A percentile compares a stretch with the other conserved stretches of the same genome.
phyloP scores from a whole-genome alignment of 2,113 vertebrate species.

The Tapirus terrestris region DNA sequence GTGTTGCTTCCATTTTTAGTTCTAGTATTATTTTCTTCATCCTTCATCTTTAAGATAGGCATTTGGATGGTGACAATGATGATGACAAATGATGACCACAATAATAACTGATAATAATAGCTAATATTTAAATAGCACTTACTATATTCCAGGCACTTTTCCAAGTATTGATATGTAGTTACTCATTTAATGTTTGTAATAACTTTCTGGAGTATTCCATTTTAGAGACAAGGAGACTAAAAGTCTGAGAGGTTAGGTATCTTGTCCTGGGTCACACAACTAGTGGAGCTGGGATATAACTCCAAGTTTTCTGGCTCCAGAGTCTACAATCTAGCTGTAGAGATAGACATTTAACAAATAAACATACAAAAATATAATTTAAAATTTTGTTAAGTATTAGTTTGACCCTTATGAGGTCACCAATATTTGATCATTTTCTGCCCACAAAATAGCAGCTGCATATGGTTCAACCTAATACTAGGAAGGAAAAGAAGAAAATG shows the following conservation, averaged over 20 bases:
- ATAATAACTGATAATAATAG: not conserved
- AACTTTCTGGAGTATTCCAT: not conserved
- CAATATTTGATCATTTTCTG: not conserved
- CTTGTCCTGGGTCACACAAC: not conserved
- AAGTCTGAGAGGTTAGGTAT: not conserved
- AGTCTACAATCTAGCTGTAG: not conserved
- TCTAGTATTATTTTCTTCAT: not conserved
- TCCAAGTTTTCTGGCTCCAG: not conserved
- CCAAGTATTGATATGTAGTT: not conserved
- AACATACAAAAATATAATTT: not conserved
- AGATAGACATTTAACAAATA: constrained; percentile 18
- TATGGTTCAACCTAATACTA: not conserved
- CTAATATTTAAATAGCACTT: not conserved
- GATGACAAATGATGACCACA: not conserved
- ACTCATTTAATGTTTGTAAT: not conserved
- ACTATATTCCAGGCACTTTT: not conserved
- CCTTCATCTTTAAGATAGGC: not conserved
- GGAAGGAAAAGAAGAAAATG: not conserved
- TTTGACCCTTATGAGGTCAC: not conserved
- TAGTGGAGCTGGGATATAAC: not conserved
- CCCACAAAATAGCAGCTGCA: not conserved
- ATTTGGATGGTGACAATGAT: not conserved
- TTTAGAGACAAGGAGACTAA: constrained; percentile 21
- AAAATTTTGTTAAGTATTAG: not conserved
- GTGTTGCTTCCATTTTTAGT: not conserved